These are phyloP conservation scores for Cyclina sinensis DNA, from an alignment of 1,140 invertebrate species.

Conservation along the genomic window DNA sequence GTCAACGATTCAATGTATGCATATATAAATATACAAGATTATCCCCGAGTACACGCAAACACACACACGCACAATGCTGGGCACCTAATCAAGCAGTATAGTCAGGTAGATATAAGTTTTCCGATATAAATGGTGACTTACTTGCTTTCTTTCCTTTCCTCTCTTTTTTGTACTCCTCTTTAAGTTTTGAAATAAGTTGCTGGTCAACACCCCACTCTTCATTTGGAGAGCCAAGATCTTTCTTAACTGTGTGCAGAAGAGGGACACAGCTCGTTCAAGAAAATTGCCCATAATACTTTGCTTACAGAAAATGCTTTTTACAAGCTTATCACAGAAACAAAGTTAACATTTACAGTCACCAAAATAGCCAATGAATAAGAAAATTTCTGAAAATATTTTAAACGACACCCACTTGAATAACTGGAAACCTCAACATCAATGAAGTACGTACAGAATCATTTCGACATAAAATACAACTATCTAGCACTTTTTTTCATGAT, in stretches of 20 bases:
- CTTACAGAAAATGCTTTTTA: no score
- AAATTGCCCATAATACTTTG: not conserved
- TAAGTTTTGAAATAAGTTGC: slow-evolving; percentile 87
- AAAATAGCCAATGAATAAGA: no score
- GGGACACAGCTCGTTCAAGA: slow-evolving; percentile 53
- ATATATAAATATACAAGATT: not conserved
- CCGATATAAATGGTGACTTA: slow-evolving; percentile 70
- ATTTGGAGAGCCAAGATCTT: slow-evolving; percentile 80
- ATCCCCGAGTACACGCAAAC: not conserved
- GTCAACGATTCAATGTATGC: not conserved
- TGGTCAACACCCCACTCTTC: slow-evolving; percentile 87
- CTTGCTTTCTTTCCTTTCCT: slow-evolving; percentile 86
- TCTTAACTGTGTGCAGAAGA: slow-evolving; percentile 85
- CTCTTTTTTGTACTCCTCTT: slow-evolving; percentile 88
- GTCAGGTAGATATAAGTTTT: not conserved
- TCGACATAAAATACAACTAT: no score
- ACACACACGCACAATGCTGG: slow-evolving; percentile 9
- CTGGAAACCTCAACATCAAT: no score
- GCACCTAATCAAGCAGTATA: slow-evolving; percentile 32
- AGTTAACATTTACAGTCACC: no score
- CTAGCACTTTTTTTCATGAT: no score
- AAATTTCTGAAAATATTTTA: no score
- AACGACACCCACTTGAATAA: no score
- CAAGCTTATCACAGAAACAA: no score
- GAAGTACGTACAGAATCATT: no score